Base-by-base conservation (phyloP, 2,888 invertebrate species). In the Clepsis dumicolana region DNA sequence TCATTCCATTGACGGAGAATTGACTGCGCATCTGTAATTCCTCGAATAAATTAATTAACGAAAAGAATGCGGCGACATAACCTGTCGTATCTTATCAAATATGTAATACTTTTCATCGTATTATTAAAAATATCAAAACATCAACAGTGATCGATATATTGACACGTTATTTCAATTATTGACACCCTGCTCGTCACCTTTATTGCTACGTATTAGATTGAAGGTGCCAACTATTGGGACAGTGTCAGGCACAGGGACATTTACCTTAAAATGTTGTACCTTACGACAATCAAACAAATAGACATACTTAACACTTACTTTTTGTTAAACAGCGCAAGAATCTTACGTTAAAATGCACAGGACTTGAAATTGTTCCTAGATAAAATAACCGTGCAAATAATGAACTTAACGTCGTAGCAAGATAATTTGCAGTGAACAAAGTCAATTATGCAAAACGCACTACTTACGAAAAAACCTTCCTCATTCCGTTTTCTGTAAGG, bases 401-500 rank as follows among this genome's bases (percentile, higher is more conserved):
- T 61, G 21, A 66, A 35, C 35, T 25, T 35, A 56, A 35, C 41
- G 10, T 18, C 29, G 3, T 27, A 35, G 48, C 44, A 14, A 56
- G n/a, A 35, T 16, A 48, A 62, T 66, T 44, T 60, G 48, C 61
- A 56, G 48, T 61, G 61, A 44, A 35, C 62, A 63, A 62, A 62
- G 56, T 63, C 25, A 62, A 62, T 67, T 56, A 57, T 50, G 67
- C 56, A 48, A 63, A 67, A 56, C 54, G 25, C 35, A 41, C 54
- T 21, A 44, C 41, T 44, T 32, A 18, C 24, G 18, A 27, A 27
- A 56, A 62, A 62, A 61, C 16, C 8, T 44, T 62, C 24, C 54
- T 56, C 21, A 21, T 71, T 74, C 74, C 74, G 65, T 73, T 74
- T 72, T 71, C 63, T 69, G 73, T 72, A 73, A 78, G 74, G 70